Conservation (phyloP, 2,797 vertebrate genomes). For the Mormyrus proboscirostris region DNA sequence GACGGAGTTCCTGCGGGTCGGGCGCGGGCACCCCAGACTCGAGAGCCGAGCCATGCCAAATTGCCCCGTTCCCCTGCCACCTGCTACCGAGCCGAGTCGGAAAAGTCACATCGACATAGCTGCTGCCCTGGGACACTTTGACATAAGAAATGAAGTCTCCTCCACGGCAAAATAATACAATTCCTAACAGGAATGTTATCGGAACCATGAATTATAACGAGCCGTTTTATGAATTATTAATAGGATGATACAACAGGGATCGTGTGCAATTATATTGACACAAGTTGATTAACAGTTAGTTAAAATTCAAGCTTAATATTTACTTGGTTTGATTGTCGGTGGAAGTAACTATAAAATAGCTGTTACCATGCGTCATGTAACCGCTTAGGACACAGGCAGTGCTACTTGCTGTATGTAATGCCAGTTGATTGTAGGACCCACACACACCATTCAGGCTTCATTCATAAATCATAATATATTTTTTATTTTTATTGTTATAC, state of each 20-base stretch:
- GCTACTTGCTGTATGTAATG: neutral
- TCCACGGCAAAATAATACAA: neutral
- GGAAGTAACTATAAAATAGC: neutral
- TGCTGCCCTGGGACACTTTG: neutral
- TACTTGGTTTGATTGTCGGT: neutral
- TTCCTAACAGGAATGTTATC: neutral
- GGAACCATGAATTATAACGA: neutral
- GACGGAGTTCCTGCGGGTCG: neutral
- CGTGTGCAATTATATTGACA: neutral
- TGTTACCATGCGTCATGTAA: neutral
- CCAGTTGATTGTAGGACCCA: neutral
- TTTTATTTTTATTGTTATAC: neutral
- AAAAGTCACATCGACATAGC: neutral
- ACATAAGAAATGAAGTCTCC: neutral
- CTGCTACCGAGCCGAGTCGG: neutral
- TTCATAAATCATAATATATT: neutral
- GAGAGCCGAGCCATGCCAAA: neutral
- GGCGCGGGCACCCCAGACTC: neutral
- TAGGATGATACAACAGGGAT: neutral
- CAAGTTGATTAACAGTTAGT: neutral
- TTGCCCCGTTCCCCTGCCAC: neutral
- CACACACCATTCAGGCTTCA: neutral
- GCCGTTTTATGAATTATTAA: neutral
- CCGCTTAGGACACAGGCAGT: neutral
- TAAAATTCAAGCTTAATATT: slow-evolving; percentile 6